Evolutionary conservation across 2,797 vertebrate genomes (phyloP), one percentile per base, ranked within the genome.

Genomic region (Acanthurus leucopareius): DNA sequence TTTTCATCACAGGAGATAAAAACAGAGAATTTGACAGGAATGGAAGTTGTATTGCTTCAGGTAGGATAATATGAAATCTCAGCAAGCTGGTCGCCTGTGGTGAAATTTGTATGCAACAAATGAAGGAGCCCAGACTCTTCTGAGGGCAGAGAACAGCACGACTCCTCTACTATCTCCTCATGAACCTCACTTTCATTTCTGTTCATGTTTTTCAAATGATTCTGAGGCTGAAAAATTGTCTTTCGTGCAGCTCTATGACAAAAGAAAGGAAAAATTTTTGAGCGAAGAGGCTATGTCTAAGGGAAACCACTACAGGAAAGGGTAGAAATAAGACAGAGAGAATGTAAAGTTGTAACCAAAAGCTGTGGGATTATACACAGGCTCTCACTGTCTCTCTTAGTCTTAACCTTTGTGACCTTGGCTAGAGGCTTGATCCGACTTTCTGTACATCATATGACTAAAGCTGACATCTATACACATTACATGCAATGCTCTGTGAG

Each of bases 401-500:
- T 72, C 71, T 82, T 74, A 83, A 84, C 80, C 80, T 75, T 8
- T 19, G 48, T 77, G 85, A 84, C 84, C 62, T 73, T 78, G 52
- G 47, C 83, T 35, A 9, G 7, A 77, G 76, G 83, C 47, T 73
- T 80, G 69, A 83, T 80, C 74, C 14, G 58, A 80, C 74, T 79
- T 49, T 58, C 61, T 51, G 25, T 47, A 40, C 72, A 63, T 79
- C 68, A 48, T 42, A 77, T 80, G 73, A 88, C 82, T 79, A 64
- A 72, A 40, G 20, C 74, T 79, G 80, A 80, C 75, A 62, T 78
- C 47, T 62, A 69, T 68, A 66, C 61, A 59, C 32, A 35, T 52
- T 40, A 57, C 62, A 75, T 32, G 67, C 44, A 22, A 25, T 14
- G n/a, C 47, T 58, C 7, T 53, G 6, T 44, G 20, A 52, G 40